Percentiles rank a stretch among this genome's conserved stretches.
Evolutionary conservation across 2,888 invertebrate species (phyloP).

Genomic region (Deroplatys truncata): DNA sequence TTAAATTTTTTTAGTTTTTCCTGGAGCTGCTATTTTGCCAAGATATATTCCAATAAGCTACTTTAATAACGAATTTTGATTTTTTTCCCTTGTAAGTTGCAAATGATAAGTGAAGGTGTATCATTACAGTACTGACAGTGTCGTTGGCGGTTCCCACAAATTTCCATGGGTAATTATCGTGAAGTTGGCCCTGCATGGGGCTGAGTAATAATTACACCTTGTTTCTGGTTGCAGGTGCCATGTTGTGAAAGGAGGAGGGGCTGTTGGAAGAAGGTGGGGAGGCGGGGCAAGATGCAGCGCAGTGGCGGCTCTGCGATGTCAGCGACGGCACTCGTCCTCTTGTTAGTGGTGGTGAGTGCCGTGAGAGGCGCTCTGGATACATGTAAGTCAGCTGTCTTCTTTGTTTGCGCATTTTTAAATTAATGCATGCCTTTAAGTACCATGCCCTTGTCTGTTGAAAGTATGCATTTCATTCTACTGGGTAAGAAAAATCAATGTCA

Average conservation of each 20-base stretch:
- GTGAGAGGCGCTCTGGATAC: conserved; percentile 16
- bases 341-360: not conserved
- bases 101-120: not conserved
- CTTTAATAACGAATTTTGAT: too few species aligned
- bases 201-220: not conserved
- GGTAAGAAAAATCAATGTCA: too few species aligned
- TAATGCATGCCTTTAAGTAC: too few species aligned
- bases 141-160: not conserved
- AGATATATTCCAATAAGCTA: too few species aligned
- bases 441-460: too few species aligned
- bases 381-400: conserved; percentile 4
- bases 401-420: too few species aligned
- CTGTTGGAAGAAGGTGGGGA: not conserved
- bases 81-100: not conserved
- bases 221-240: not conserved
- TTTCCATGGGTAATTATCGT: not conserved
- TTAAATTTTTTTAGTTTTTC: too few species aligned
- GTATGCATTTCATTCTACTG: too few species aligned
- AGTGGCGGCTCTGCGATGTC: not conserved
- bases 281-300: not conserved
- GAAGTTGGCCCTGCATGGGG: not conserved
- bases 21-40: too few species aligned
- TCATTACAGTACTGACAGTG: not conserved
- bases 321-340: conserved; percentile 2
- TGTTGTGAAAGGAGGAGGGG: conserved; percentile 1